These are phyloP conservation scores for Brachionus koreanus DNA, from an alignment of 1,140 invertebrate species.

Conservation along the genomic window DNA sequence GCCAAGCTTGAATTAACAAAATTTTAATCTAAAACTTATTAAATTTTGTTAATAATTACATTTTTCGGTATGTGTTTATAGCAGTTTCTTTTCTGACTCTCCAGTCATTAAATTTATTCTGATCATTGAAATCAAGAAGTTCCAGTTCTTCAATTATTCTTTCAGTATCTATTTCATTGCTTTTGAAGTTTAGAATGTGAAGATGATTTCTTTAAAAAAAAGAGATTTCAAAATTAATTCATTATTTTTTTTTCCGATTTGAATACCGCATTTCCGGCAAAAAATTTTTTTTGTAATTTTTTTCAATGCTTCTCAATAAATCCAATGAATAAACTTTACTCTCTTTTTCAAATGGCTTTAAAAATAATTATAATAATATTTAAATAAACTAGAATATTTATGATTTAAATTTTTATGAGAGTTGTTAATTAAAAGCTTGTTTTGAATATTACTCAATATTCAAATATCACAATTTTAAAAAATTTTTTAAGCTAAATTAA, in stretches of 20 bases:
- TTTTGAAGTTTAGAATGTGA: conserved; percentile 36
- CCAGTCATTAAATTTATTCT: conserved; percentile 36
- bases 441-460: too few relatives aligned
- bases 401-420: not conserved
- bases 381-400: too few relatives aligned
- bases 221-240: not conserved
- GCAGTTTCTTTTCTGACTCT: conserved; percentile 40
- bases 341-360: conserved; percentile 40
- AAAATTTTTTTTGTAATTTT: conserved; percentile 43
- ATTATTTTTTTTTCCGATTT: not conserved
- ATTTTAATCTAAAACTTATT: not conserved
- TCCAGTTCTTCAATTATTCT: conserved; percentile 42
- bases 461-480: too few relatives aligned
- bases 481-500: too few relatives aligned
- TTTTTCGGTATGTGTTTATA: conserved; percentile 43
- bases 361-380: conserved; percentile 33
- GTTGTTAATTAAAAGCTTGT: too few relatives aligned
- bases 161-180: conserved; percentile 36
- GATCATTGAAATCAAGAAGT: conserved; percentile 28
- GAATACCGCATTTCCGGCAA: conserved; percentile 22
- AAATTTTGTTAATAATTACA: not conserved
- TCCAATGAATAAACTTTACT: conserved; percentile 20
- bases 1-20: not conserved
- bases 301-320: conserved; percentile 39
- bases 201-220: conserved; percentile 31